Percentiles rank a stretch among this genome's conserved stretches.
These are phyloP conservation scores for Synanthedon tipuliformis DNA, from an alignment of 2,888 invertebrate genomes.

Conservation along the genomic window DNA sequence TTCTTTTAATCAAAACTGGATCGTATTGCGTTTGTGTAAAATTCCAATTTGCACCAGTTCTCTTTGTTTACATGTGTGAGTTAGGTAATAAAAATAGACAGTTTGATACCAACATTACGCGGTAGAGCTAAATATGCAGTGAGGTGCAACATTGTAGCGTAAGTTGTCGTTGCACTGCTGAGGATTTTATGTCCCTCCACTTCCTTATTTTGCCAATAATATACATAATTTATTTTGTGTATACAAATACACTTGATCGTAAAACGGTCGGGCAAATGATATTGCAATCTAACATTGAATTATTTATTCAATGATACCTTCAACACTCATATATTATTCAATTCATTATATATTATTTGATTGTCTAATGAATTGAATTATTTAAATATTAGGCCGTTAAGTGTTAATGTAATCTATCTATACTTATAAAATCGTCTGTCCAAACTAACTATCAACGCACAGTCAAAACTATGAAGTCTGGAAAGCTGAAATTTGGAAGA, in stretches of 20 bases:
- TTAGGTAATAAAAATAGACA: constrained; percentile 33
- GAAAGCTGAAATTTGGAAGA: no score
- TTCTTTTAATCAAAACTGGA: background rate
- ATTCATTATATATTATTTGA: no score
- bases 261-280: background rate
- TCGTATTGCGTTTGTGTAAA: constrained; percentile 4
- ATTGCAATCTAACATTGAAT: no score
- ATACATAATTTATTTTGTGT: constrained; percentile 11
- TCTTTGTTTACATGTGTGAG: constrained; percentile 15
- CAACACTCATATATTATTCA: no score
- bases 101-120: constrained; percentile 35
- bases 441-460: no score
- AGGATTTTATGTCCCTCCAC: constrained; percentile 23
- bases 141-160: constrained; percentile 36
- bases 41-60: background rate
- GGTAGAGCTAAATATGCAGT: constrained; percentile 43
- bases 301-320: no score
- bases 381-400: no score
- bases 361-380: no score
- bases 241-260: background rate
- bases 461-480: no score
- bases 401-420: no score
- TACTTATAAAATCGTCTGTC: no score
- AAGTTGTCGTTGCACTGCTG: constrained; percentile 27
- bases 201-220: constrained; percentile 47